These are phyloP conservation scores for Barbus barbus DNA, from an alignment of 2,113 vertebrate genomes.

Conservation along the genomic window DNA sequence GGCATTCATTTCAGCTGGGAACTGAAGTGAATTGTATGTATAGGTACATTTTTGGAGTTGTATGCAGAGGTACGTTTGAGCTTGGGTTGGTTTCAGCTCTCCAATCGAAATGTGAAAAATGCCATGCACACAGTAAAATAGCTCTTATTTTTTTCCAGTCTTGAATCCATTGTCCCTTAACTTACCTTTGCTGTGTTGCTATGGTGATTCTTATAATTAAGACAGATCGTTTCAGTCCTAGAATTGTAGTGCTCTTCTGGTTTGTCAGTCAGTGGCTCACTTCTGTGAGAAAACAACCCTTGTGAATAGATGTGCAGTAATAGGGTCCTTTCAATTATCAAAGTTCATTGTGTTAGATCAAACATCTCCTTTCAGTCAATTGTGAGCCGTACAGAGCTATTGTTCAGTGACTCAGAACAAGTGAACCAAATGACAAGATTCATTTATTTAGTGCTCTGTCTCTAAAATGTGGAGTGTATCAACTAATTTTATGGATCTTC, in stretches of 20 bases:
- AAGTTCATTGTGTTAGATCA: neutral
- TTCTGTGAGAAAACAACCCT: neutral
- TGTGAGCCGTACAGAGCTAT: neutral
- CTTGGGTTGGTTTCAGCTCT: too few species aligned
- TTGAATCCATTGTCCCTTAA: neutral
- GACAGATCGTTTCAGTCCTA: neutral
- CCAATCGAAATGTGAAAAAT: too few species aligned
- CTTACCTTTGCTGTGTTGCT: constrained; percentile 12
- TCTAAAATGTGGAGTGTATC: neutral
- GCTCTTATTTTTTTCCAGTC: too few species aligned
- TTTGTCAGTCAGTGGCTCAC: neutral
- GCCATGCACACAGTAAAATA: too few species aligned
- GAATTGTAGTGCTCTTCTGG: neutral
- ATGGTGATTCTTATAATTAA: constrained; percentile 36
- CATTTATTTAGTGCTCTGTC: neutral
- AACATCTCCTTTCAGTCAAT: neutral
- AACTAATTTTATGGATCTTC: constrained; percentile 35
- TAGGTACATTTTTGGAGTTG: too few species aligned
- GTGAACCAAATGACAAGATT: constrained; percentile 17
- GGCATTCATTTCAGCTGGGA: too few species aligned
- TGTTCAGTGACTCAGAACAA: neutral
- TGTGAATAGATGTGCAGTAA: neutral
- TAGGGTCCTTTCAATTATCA: neutral
- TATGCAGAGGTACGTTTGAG: too few species aligned
- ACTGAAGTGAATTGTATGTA: too few species aligned